These are phyloP conservation scores for Amblyornis subalaris DNA, from an alignment of 2,113 vertebrate genomes.

Conservation along the genomic window DNA sequence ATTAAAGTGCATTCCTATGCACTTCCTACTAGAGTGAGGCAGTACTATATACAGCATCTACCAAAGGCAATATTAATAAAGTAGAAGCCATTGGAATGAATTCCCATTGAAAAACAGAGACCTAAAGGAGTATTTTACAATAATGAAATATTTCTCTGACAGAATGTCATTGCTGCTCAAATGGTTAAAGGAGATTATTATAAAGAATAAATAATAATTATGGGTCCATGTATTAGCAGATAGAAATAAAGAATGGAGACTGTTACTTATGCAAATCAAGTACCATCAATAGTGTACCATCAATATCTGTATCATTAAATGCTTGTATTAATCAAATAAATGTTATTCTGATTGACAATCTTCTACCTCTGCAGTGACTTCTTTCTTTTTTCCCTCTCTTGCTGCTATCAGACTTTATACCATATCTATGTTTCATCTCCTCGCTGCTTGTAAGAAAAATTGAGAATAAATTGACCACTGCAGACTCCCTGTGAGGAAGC, in stretches of 20 bases:
- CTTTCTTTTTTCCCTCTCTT: background rate
- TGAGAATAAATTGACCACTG: background rate
- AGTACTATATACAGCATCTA: background rate
- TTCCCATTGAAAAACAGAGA: background rate
- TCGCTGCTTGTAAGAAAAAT: background rate
- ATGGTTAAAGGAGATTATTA: background rate
- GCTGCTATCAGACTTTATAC: background rate
- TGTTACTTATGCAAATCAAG: background rate
- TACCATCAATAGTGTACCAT: too few species aligned
- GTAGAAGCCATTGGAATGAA: background rate
- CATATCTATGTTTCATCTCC: rapidly evolving
- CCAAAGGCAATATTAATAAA: background rate
- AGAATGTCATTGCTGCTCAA: background rate
- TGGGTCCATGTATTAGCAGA: background rate
- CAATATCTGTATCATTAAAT: background rate
- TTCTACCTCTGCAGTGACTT: background rate
- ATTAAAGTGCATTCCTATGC: background rate
- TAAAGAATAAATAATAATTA: background rate
- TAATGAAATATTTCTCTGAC: background rate
- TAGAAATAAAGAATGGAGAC: background rate
- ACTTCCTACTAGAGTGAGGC: background rate
- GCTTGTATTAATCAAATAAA: background rate
- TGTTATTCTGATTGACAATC: background rate
- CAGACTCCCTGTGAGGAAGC: background rate
- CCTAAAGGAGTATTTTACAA: background rate